Evolutionary conservation across 2,797 vertebrate species (phyloP).

Genomic region (Cuniculus paca): DNA sequence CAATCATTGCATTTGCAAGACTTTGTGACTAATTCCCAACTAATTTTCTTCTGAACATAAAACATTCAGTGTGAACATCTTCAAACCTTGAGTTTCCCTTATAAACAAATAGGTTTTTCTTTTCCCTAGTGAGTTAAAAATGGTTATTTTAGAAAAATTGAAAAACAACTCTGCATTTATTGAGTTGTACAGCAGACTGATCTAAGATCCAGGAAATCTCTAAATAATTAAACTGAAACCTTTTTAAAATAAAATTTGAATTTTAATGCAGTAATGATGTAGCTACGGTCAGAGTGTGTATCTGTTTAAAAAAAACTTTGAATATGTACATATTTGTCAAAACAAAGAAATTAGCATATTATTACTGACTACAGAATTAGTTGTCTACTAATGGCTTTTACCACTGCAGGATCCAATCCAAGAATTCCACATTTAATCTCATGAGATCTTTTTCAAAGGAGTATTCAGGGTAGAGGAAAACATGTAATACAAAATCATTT

Average conservation of each 20-base stretch:
- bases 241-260: not conserved
- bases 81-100: slow-evolving; percentile 44
- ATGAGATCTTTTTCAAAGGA: slow-evolving; percentile 8
- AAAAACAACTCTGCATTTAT: slow-evolving; percentile 19
- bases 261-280: not conserved
- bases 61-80: slow-evolving; percentile 2
- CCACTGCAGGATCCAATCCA: not conserved
- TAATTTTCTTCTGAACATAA: slow-evolving; percentile 12
- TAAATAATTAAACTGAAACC: slow-evolving; percentile 49
- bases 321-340: slow-evolving; percentile 23
- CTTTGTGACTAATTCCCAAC: slow-evolving; percentile 55
- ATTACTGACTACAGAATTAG: slow-evolving; percentile 13
- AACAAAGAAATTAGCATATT: not conserved
- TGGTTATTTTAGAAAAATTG: slow-evolving; percentile 50
- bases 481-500: not conserved
- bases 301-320: not conserved
- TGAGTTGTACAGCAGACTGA: not conserved
- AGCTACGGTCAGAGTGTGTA: not conserved
- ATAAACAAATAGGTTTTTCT: not conserved
- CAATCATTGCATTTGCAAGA: not conserved
- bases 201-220: not conserved
- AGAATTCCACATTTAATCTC: slow-evolving; percentile 27
- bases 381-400: slow-evolving; percentile 7
- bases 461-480: slow-evolving; percentile 19
- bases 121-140: slow-evolving; percentile 41